phyloP scores from a whole-genome alignment of 1,140 invertebrate genomes.

The Sipha flava region DNA sequence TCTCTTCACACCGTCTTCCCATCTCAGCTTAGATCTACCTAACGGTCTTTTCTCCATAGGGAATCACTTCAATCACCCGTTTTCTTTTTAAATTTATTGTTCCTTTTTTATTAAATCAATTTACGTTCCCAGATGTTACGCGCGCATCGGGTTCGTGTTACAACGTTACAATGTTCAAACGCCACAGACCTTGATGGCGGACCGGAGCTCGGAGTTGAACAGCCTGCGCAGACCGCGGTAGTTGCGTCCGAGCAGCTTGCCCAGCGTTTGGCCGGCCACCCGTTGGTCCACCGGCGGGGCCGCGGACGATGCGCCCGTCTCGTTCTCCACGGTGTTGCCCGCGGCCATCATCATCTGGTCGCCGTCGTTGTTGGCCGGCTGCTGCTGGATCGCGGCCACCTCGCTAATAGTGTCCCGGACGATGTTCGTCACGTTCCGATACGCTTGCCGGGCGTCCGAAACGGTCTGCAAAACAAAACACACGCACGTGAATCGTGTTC shows the following conservation, averaged over 20 bases:
- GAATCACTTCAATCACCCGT: too few species aligned
- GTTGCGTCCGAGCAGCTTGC: background rate
- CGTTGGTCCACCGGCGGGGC: background rate
- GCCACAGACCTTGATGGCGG: background rate
- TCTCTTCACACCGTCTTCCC: too few species aligned
- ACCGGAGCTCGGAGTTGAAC: conserved; percentile 20
- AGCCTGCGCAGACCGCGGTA: conserved; percentile 11
- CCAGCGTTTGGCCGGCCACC: background rate
- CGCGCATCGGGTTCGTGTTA: too few species aligned
- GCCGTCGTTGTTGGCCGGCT: background rate
- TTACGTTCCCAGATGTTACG: too few species aligned
- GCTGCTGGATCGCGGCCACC: background rate
- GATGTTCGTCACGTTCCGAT: background rate
- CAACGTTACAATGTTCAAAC: too few species aligned
- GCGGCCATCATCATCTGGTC: background rate
- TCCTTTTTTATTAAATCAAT: too few species aligned
- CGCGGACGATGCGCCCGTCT: background rate
- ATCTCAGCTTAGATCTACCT: too few species aligned
- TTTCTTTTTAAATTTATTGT: too few species aligned
- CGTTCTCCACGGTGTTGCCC: background rate
- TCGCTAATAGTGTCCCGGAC: background rate
- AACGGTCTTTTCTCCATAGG: too few species aligned
- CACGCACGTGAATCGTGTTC: too few species aligned
- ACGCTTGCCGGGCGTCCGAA: background rate
- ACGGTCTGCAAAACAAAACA: background rate